A percentile compares a stretch with the other conserved stretches of the same genome.
These are phyloP conservation scores for Sabatieria punctata DNA, from an alignment of 2,888 invertebrate genomes.

Conservation along the genomic window DNA sequence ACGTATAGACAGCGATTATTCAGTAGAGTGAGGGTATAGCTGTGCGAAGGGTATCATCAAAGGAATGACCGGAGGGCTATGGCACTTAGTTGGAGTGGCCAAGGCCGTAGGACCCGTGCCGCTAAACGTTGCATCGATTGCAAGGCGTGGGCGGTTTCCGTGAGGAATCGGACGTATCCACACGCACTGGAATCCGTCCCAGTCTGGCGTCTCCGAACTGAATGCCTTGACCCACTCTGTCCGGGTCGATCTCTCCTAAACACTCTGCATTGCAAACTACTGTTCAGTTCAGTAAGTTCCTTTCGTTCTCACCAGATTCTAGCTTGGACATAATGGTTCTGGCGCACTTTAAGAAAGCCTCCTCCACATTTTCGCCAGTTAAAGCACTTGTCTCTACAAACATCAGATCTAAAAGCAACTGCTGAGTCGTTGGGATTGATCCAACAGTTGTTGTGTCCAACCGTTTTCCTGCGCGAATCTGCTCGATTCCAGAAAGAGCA, in stretches of 20 bases:
- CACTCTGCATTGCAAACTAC: not conserved
- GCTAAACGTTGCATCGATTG: too few relatives aligned
- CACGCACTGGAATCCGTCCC: constrained; percentile 42
- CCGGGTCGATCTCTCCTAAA: constrained; percentile 58
- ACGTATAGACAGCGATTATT: too few relatives aligned
- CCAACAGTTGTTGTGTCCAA: constrained; percentile 27
- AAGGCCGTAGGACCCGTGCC: too few relatives aligned
- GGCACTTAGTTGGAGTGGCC: too few relatives aligned
- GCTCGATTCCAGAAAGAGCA: constrained; percentile 62
- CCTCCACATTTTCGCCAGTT: constrained; percentile 67
- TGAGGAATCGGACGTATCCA: too few relatives aligned
- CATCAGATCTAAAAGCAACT: constrained; percentile 48
- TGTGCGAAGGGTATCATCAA: too few relatives aligned
- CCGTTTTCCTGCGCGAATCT: constrained; percentile 70
- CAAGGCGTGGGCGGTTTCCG: too few relatives aligned
- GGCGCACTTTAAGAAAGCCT: constrained; percentile 64
- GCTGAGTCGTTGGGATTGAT: not conserved
- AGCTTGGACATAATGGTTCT: constrained; percentile 63
- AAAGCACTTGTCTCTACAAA: constrained; percentile 65
- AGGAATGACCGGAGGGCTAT: too few relatives aligned
- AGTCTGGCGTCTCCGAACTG: constrained; percentile 49
- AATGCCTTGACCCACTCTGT: constrained; percentile 55
- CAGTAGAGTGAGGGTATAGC: too few relatives aligned
- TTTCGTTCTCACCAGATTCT: constrained; percentile 44
- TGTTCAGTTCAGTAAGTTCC: not conserved